phyloP scores from a whole-genome alignment of 2,797 vertebrate species.

The Helarctos malayanus region DNA sequence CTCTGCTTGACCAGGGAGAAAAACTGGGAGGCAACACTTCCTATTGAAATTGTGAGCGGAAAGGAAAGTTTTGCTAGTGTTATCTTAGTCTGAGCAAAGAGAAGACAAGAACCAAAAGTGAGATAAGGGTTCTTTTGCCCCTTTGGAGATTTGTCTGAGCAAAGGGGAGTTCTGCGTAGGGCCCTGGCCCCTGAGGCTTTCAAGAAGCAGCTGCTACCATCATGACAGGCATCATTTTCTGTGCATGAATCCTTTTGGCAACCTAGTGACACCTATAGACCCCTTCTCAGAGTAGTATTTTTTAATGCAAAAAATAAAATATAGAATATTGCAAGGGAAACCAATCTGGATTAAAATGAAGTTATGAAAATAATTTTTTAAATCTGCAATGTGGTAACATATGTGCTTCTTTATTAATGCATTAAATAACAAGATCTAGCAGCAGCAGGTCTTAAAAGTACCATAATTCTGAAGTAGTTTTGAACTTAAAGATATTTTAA shows the following conservation, averaged over 20 bases:
- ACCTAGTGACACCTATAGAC: not conserved
- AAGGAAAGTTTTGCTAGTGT: not conserved
- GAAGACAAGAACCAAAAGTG: not conserved
- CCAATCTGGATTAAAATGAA: not conserved
- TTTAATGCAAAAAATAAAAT: not conserved
- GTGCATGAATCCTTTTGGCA: not conserved
- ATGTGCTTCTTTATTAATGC: not conserved
- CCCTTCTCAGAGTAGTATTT: not conserved
- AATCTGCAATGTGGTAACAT: not conserved
- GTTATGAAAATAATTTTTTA: not conserved
- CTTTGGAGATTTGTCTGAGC: not conserved
- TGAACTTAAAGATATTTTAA: not conserved
- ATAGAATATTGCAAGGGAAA: not conserved
- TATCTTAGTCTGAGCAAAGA: not conserved
- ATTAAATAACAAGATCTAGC: conserved; percentile 1
- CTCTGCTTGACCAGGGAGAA: not conserved
- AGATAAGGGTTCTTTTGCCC: not conserved
- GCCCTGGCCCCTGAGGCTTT: not conserved
- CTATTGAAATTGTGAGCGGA: not conserved
- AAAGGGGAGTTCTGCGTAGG: not conserved
- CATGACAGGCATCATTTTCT: not conserved
- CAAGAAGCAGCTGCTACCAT: not conserved
- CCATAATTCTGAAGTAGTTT: not conserved
- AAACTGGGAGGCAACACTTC: not conserved
- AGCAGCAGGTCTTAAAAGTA: not conserved